Evolutionary conservation across 2,797 vertebrate species (phyloP), one percentile per base, ranked within the genome.

Genomic region (Distichodus sexfasciatus): DNA sequence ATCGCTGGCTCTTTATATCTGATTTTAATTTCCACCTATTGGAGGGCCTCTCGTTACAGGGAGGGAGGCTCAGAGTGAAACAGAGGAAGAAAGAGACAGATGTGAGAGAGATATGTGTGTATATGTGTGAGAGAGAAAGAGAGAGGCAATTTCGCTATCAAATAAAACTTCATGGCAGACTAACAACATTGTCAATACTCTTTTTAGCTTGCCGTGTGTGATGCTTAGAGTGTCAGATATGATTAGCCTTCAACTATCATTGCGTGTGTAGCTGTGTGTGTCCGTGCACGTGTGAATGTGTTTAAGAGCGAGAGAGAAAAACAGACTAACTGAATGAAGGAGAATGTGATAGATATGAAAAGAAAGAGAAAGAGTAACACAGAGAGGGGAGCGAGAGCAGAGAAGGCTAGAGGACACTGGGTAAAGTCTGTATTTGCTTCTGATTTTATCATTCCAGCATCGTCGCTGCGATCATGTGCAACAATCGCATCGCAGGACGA

Each of bases 21-120:
- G 72, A 81, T 77, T 75, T 74, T 66, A 77, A 66, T 76, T 48
- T 71, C 68, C 78, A 60, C 54, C 71, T 69, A 69, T 69, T 74
- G 59, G 63, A 77, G 62, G 14, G 43, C 15, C 48, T 77, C 53
- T 63, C 53, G 23, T 46, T 48, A 64, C 50, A 61, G 69, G 53
- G 41, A 51, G 63, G 28, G 41, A 64, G 61, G 29, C 36, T 35
- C 31, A 72, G 72, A 76, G 60, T 36, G 15, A 70, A 35, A 57
- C 33, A 53, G 48, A 8, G 26, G n/a, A n/a, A 53, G 26, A 15
- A n/a, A 31, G 50, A 29, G 28, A 1, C n/a, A 53, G 50, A 31
- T n/a, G 6, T 7, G 24, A 19, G 15, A 38, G 53, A 57, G 10
- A 19, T 19, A 57, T n/a, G n/a, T n/a, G n/a, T n/a, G n/a, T n/a